Evolutionary conservation across 2,797 vertebrate species (phyloP), one percentile per base, ranked within the genome.

Genomic region (Phrynocephalus vlangalii): DNA sequence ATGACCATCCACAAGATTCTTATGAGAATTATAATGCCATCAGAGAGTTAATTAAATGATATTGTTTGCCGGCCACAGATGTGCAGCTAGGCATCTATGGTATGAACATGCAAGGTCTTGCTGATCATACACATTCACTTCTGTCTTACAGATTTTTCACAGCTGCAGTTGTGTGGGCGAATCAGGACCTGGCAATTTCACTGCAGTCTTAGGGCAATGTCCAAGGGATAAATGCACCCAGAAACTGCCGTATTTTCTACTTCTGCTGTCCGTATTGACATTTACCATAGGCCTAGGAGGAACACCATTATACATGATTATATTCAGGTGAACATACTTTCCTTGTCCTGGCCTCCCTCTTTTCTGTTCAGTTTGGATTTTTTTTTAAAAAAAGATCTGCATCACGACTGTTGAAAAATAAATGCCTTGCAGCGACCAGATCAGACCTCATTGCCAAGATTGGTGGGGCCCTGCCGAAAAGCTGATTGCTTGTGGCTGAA

Each of bases 101-200:
- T 56, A 10, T 56, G 13, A 56, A 56, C 9, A 56, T 56, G 30
- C 30, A 18, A 8, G 6, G 30, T 38, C 6, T 3, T 26, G 3
- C n/a, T 16, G 11, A 48, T 30, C 18, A 52, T 79, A 72, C 68
- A 66, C 82, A 16, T 88, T 91, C 33, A 91, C 44, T 80, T 81
- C 79, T 66, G 18, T 82, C 33, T 95, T 97, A 88, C 95, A 99
- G 98, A 97, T 97, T 79, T 99, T 98, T 96, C 95, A 97, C 90
- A 97, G 98, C 91, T 99, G 98, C 91, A 98, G 97, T 89, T 99
- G 98, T 93, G 94, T 99, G 30, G 96, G 97, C 91, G 93, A 52
- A 89, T 93, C 93, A 87, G 91, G 71, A 10, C 79, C 86, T 1
- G 87, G 82, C 84, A 98, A 97, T 94, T 96, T 96, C 68, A 97